Base-by-base conservation (phyloP, 2,113 vertebrate species). In the Empidonax alnorum region DNA sequence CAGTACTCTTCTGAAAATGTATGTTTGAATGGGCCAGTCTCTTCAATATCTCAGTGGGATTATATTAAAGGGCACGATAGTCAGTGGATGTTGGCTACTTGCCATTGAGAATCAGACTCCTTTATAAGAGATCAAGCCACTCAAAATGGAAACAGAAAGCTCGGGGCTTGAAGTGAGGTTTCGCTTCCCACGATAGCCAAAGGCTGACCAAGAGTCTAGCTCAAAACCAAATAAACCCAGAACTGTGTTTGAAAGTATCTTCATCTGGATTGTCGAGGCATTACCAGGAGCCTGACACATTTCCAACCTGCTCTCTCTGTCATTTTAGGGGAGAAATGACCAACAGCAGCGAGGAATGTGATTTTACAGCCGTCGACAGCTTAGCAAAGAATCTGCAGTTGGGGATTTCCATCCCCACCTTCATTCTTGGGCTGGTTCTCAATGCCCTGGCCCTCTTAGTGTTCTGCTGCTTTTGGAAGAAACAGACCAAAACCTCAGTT, bases 341-440 rank as follows among this genome's bases (percentile, higher is more conserved):
- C 14, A 61, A 73, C 69, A 17, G 1, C 25, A 91, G 35, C 0
- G 0, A 3, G 11, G 37, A 39, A 18, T 98, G 98, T 59, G 74
- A 37, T 9, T 97, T 97, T 37, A 7, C 6, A 1, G 63, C 49
- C 1, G 56, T 98, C 2, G 97, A 99, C 10, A 1, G 10, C 1
- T 33, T 98, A 62, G 98, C 98, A 84, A 30, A 7, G 18, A 84
- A 17, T 0, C 6, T 99, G 61, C 98, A 97, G 93, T 11, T 98
- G 66, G 87, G 53, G 3, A 97, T 99, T 81, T 99, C 99, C 85
- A 94, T 99, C 27, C 99, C 99, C 42, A 98, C 98, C 69, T 99
- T 99, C 85, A 25, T 98, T 56, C 14, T 98, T 0, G 99, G 99
- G 35, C 63, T 99, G 15, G 1, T 98, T 28, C 97, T 99, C 47